phyloP scores from a whole-genome alignment of 1,140 invertebrate species.

The Polyergus mexicanus region DNA sequence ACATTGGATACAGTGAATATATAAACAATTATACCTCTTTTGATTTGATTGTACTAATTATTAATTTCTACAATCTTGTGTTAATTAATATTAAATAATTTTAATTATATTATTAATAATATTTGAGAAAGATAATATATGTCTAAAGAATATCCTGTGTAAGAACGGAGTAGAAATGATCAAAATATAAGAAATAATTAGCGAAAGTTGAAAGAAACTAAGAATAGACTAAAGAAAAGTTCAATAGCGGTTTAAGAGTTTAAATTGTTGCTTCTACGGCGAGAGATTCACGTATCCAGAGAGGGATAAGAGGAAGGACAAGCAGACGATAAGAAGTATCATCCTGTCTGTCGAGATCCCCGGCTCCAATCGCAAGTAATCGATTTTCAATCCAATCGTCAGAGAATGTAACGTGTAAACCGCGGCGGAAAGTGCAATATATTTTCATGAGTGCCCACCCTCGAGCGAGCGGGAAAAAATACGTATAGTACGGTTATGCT shows the following conservation, averaged over 20 bases:
- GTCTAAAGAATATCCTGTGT: neutral
- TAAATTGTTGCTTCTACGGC: slow-evolving; percentile 54
- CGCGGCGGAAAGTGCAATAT: slow-evolving; percentile 82
- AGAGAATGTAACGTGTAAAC: slow-evolving; percentile 84
- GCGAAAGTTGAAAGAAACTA: slow-evolving; percentile 19
- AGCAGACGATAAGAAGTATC: slow-evolving; percentile 58
- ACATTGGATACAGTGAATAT: neutral
- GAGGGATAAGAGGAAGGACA: slow-evolving; percentile 17
- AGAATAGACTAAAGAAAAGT: neutral
- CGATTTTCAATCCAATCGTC: slow-evolving; percentile 85
- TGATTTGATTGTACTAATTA: neutral
- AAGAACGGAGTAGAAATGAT: slow-evolving; percentile 26
- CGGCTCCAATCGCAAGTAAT: slow-evolving; percentile 79
- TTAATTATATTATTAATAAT: neutral
- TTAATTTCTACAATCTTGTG: slow-evolving; percentile 6
- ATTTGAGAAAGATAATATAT: neutral
- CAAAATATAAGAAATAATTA: slow-evolving; percentile 29
- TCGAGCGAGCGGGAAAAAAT: slow-evolving; percentile 50
- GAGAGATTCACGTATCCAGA: slow-evolving; percentile 41
- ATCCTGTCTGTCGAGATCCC: slow-evolving; percentile 61
- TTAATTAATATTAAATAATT: neutral
- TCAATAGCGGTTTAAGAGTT: slow-evolving; percentile 44
- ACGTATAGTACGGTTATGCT: slow-evolving; percentile 69
- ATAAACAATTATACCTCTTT: neutral
- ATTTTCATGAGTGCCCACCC: slow-evolving; percentile 82